Percentiles rank a stretch among this genome's conserved stretches.
Conservation (phyloP, 2,113 vertebrate species). For the Vimba vimba region DNA sequence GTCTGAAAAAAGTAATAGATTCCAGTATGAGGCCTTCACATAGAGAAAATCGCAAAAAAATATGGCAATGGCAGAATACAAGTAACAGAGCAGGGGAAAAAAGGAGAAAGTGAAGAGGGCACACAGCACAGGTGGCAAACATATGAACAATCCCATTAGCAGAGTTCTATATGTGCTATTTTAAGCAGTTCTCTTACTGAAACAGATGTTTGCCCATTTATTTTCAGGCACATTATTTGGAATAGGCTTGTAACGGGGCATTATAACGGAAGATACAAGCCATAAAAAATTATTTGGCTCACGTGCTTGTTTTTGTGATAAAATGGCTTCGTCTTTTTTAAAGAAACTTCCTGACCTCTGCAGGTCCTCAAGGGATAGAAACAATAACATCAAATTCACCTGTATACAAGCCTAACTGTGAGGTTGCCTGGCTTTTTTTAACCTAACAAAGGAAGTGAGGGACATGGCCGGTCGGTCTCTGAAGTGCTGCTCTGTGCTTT, state of each 20-base stretch:
- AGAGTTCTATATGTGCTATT: not conserved
- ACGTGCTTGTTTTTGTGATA: not conserved
- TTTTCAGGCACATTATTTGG: not conserved
- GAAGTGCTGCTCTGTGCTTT: constrained; percentile 62
- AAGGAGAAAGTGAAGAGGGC: not conserved
- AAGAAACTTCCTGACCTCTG: constrained; percentile 2
- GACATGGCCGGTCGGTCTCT: constrained; percentile 3
- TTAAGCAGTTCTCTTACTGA: not conserved
- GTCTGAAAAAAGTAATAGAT: not conserved
- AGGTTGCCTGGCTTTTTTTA: not conserved
- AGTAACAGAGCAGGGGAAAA: not conserved
- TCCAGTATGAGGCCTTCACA: not conserved
- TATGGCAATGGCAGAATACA: not conserved
- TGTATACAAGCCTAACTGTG: constrained; percentile 15
- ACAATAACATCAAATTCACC: constrained; percentile 20
- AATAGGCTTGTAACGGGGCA: not conserved
- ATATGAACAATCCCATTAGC: constrained; percentile 1
- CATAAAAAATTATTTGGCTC: not conserved
- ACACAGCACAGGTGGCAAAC: constrained; percentile 10
- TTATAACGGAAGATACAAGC: not conserved
- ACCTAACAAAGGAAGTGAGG: constrained; percentile 26
- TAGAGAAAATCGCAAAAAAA: not conserved
- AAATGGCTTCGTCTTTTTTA: not conserved
- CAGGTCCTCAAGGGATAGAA: not conserved
- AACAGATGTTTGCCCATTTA: constrained; percentile 6